Evolutionary conservation across 1,140 invertebrate species (phyloP), one percentile per base, ranked within the genome.

Genomic region (Drosophila subobscura): DNA sequence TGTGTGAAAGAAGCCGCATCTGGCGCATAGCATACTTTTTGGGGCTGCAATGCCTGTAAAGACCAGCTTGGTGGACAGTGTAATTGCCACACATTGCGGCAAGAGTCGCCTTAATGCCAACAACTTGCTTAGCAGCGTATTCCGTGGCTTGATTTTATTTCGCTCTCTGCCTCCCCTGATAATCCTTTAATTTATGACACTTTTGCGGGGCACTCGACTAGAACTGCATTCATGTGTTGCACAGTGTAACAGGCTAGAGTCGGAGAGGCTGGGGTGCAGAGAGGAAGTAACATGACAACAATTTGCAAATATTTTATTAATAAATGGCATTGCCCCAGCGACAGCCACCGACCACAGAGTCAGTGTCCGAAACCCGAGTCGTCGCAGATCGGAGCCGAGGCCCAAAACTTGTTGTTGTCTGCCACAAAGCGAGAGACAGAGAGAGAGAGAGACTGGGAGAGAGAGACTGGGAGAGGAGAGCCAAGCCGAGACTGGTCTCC

Each of bases 251-350:
- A 70, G 12, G 54, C 25, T 37, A 12, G 53, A 25, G 25, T 29
- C 14, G 29, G n/a, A 8, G 1, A 4, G 33, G 51, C 22, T 14
- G 29, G 14, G n/a, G 33, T 16, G 45, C 33, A 37, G 52, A 33
- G 49, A 41, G 44, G 71, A 42, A 52, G 75, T 56, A 79, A 84
- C 79, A 89, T 79, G 83, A 83, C 79, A 88, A 89, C 83, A 88
- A 88, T 88, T 88, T 88, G 83, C 83, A 83, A 88, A 83, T 89
- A 83, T 88, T 88, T 88, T 88, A 89, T 88, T 88, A 88, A 88
- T 89, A 83, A 88, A 88, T 88, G 84, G 53, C 84, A 79, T 80
- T 86, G 80, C 33, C 33, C 33, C 33, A 37, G 12, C 33, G 33
- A 12, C 64, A 47, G 67, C 66, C 59, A 85, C 75, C 72, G 64